Evolutionary conservation across 1,140 invertebrate species (phyloP), one percentile per base, ranked within the genome.

Genomic region (Cotesia typhae): DNA sequence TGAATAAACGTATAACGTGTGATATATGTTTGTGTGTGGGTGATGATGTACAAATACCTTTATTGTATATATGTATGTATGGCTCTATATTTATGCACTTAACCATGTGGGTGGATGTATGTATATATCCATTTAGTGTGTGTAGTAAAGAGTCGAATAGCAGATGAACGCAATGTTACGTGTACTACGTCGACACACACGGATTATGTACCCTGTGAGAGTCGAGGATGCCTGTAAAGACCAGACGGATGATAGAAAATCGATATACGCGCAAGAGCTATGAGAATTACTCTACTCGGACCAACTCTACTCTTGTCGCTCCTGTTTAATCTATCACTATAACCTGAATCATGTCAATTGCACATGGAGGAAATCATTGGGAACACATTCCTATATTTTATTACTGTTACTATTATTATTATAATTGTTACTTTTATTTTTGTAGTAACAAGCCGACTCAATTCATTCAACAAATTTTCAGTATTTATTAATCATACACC

Each of bases 251-350:
- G 60, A 63, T 63, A 63, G 60, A 38, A 63, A 63, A 63, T 63
- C 60, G 60, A 63, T 63, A 38, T 5, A 14, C 7, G n/a, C 36
- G 28, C 37, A 14, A 63, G 60, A 63, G 60, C 60, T 37, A 63
- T 63, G 60, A 63, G 28, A 63, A 63, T 63, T 63, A 63, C n/a
- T 37, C 60, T 63, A 63, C 37, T 37, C 60, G 60, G 60, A 63
- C 28, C 28, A 28, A 28, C 28, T 28, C 28, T 28, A 28, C 36
- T 37, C 60, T 63, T 36, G 60, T 63, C 28, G 60, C 36, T 9
- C 60, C 41, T 10, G 41, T 10, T 47, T 37, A 38, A 38, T 63
- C 60, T 47, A 47, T 47, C 41, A 47, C 41, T 47, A 47, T 47
- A 9, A 10, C 60, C 35, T 63, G 60, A 63, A 63, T 63, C 60